These are phyloP conservation scores for Chanos chanos DNA, from an alignment of 2,797 vertebrate species.

Conservation along the genomic window DNA sequence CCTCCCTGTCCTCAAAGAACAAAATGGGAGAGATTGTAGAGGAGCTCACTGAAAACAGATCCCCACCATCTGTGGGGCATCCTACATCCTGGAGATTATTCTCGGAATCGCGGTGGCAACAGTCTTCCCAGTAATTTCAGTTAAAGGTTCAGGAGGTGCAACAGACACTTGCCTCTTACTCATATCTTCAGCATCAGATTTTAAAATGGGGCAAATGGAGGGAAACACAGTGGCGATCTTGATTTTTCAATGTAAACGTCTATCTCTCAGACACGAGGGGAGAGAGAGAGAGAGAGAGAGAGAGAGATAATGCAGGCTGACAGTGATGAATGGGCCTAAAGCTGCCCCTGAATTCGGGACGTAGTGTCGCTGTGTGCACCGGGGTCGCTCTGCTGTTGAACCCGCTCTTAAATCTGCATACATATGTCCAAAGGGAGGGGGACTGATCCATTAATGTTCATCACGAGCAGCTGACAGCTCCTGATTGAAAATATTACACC, in stretches of 20 bases:
- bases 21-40: too few relatives aligned
- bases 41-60: too few relatives aligned
- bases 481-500: conserved; percentile 38
- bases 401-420: conserved; percentile 45
- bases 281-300: conserved; percentile 16
- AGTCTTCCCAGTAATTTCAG: too few relatives aligned
- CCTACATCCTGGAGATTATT: too few relatives aligned
- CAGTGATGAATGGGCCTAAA: conserved; percentile 46
- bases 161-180: too few relatives aligned
- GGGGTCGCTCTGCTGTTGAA: conserved; percentile 10
- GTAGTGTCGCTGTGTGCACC: conserved; percentile 17
- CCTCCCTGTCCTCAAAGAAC: too few relatives aligned
- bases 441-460: conserved; percentile 40
- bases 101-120: too few relatives aligned
- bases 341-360: conserved; percentile 31
- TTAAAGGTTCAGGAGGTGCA: too few relatives aligned
- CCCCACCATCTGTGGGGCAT: too few relatives aligned
- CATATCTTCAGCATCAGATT: too few relatives aligned
- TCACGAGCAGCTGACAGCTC: conserved; percentile 35
- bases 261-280: not conserved
- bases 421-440: conserved; percentile 7
- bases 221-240: not conserved
- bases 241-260: conserved; percentile 5
- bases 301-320: conserved; percentile 35
- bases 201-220: too few relatives aligned